phyloP scores from a whole-genome alignment of 64 coral and sea anemone genomes.

The Montipora sp. region DNA sequence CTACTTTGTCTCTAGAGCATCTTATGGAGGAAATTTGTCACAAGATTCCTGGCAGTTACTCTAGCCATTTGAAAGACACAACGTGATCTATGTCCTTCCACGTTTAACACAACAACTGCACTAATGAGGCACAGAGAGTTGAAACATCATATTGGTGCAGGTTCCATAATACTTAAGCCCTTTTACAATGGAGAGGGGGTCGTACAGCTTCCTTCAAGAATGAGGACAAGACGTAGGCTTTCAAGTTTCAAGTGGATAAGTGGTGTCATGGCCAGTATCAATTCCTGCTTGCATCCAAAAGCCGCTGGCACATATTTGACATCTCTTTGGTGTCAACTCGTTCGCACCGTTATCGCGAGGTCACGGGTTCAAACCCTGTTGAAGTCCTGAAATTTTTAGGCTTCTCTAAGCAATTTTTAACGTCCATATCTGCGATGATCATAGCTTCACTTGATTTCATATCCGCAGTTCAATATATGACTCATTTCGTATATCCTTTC shows the following conservation, averaged over 20 bases:
- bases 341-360: no score
- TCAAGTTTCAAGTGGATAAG: constrained; percentile 36
- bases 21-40: background rate
- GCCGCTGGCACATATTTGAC: constrained; percentile 12
- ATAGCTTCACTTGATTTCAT: no score
- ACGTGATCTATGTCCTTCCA: constrained; percentile 25
- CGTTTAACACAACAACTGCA: constrained; percentile 46
- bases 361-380: no score
- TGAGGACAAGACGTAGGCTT: constrained; percentile 3
- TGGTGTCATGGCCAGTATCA: constrained; percentile 43
- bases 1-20: background rate
- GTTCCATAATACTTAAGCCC: background rate
- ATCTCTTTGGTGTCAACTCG: background rate
- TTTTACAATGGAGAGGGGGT: constrained; percentile 53
- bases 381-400: no score
- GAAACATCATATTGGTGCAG: background rate
- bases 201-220: background rate
- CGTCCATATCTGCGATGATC: no score
- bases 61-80: constrained; percentile 15
- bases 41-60: background rate
- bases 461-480: no score
- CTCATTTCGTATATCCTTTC: no score
- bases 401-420: no score
- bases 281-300: constrained; percentile 61
- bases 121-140: constrained; percentile 39